Evolutionary conservation across 2,888 invertebrate species (phyloP).

Genomic region (Polyommatus iphigenia): DNA sequence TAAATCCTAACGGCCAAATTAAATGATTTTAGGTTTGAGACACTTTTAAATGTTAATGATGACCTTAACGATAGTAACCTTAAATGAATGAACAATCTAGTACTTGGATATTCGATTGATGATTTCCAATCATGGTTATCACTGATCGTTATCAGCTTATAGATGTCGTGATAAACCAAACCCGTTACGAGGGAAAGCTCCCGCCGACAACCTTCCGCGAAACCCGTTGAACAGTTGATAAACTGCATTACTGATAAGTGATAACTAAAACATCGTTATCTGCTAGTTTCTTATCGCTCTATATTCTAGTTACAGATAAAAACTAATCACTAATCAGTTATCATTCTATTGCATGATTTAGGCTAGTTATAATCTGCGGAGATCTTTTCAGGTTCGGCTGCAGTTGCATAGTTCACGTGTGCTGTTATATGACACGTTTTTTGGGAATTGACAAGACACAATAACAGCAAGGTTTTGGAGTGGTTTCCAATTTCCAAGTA

Average conservation of each 20-base stretch:
- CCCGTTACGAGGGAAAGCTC: not conserved
- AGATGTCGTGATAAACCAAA: conserved; percentile 10
- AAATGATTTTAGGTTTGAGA: no score
- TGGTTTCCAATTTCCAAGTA: conserved; percentile 1
- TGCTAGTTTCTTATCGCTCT: not conserved
- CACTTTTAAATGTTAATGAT: no score
- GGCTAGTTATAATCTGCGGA: not conserved
- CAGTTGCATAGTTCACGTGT: no score
- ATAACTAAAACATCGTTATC: not conserved
- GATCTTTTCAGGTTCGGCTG: no score
- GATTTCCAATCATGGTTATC: not conserved
- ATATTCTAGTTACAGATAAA: not conserved
- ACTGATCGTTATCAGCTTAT: not conserved
- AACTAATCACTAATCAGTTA: not conserved
- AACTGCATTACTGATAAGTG: not conserved
- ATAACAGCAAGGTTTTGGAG: not conserved
- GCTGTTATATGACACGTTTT: no score
- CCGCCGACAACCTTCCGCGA: not conserved
- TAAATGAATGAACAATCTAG: not conserved
- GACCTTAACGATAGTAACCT: not conserved
- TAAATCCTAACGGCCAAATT: no score
- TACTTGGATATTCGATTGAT: not conserved
- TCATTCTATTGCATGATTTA: not conserved
- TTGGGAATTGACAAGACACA: not conserved
- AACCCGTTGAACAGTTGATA: not conserved